These are phyloP conservation scores for Pectinophora gossypiella DNA, from an alignment of 1,140 invertebrate genomes.

Conservation along the genomic window DNA sequence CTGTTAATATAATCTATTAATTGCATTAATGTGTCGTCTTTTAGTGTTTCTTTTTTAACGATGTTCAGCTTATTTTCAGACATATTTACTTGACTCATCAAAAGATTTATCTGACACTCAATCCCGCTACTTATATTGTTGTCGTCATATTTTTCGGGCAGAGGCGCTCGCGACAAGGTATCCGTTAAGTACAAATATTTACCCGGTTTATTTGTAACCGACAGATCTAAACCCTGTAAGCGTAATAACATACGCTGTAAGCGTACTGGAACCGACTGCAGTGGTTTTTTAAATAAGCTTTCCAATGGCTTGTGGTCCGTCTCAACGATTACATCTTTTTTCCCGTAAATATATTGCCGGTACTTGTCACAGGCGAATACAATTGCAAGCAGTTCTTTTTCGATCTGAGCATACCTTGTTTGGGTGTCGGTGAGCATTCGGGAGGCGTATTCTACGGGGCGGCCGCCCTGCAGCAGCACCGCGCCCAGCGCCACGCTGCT, in stretches of 20 bases:
- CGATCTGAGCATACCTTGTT: constrained; percentile 42
- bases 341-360: constrained; percentile 19
- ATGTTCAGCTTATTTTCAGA: neutral
- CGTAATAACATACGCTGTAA: constrained; percentile 37
- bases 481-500: constrained; percentile 24
- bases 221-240: constrained; percentile 18
- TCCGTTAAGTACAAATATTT: constrained; percentile 64
- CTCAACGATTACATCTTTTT: constrained; percentile 34
- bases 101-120: neutral
- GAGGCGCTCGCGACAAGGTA: constrained; percentile 47
- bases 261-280: constrained; percentile 44
- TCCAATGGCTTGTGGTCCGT: constrained; percentile 70
- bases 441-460: constrained; percentile 31
- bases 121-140: constrained; percentile 5
- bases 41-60: neutral
- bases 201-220: constrained; percentile 32
- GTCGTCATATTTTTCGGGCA: constrained; percentile 16
- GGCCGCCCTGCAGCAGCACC: constrained; percentile 27
- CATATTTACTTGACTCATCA: neutral
- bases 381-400: constrained; percentile 47
- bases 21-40: neutral
- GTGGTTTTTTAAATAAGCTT: constrained; percentile 56
- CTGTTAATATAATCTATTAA: neutral
- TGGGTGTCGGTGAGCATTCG: constrained; percentile 37
- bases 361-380: constrained; percentile 32